Base-by-base conservation (phyloP, 2,113 vertebrate species). In the Caloenas nicobarica region DNA sequence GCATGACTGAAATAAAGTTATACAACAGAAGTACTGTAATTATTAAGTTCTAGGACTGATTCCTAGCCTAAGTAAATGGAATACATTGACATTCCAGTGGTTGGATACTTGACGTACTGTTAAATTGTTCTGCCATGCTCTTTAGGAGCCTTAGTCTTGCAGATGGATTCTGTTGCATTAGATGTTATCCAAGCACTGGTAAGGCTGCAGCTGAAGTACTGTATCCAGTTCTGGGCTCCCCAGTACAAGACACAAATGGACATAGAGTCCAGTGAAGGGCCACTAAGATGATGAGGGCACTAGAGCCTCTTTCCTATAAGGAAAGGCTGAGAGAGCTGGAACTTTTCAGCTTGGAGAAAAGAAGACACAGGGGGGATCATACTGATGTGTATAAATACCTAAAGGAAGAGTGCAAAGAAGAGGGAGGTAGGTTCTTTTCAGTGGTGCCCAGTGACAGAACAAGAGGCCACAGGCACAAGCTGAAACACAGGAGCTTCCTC, bases 341-440 rank as follows among this genome's bases (percentile, higher is more conserved):
- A 51, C 28, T 42, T 7, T 42, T 83, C 15, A 70, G 10, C 13
- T 15, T 76, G n/a, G 19, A n/a, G 17, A 74, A 57, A 46, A 81
- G 22, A 38, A 21, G 22, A 10, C 17, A 48, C 0, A 0, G 24
- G 28, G 8, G 8, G 3, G 6, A 26, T 36, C 34, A 56, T n/a
- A 31, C 5, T 24, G 57, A 38, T 28, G 17, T 50, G 11, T n/a
- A 16, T 29, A 50, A 57, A 44, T 81, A 25, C 22, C 22, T 62
- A 29, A 70, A 69, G 23, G 23, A 9, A 77, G 10, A 3, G 24
- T 61, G 10, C 17, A 78, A 57, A 78, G 61, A 72, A 56, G 36
- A 84, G 7, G 2, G 44, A 62, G 36, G 4, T 18, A 44, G 44
- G 11, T 7, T 77, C 5, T 57, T 91, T 19, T 44, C 42, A 44